These are phyloP conservation scores for Luperina testacea DNA, from an alignment of 2,888 invertebrate species.

Conservation along the genomic window DNA sequence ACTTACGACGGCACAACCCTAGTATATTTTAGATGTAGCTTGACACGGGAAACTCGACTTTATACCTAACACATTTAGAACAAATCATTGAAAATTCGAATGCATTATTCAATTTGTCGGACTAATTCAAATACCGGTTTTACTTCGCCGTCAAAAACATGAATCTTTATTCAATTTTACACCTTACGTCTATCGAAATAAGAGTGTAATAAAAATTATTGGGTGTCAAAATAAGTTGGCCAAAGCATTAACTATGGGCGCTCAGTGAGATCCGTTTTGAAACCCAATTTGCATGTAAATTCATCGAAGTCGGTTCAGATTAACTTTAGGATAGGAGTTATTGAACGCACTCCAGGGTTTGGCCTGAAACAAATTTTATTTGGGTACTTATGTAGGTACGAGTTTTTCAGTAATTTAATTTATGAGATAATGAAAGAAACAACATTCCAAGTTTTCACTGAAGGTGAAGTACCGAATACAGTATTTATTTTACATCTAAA, in stretches of 20 bases:
- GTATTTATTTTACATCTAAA: not conserved
- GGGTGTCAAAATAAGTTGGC: constrained; percentile 57
- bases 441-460: not conserved
- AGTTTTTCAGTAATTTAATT: constrained; percentile 35
- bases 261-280: constrained; percentile 83
- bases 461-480: not conserved
- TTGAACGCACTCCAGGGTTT: constrained; percentile 70
- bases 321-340: constrained; percentile 80
- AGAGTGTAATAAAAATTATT: constrained; percentile 15
- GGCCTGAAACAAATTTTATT: constrained; percentile 46
- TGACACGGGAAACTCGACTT: constrained; percentile 60
- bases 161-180: constrained; percentile 42
- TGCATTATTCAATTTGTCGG: constrained; percentile 71
- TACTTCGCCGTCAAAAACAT: constrained; percentile 43
- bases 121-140: constrained; percentile 74
- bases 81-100: constrained; percentile 62
- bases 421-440: constrained; percentile 4
- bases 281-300: constrained; percentile 89
- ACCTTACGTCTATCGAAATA: constrained; percentile 25
- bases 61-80: constrained; percentile 51
- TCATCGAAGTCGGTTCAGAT: constrained; percentile 84
- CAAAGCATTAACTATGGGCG: constrained; percentile 81
- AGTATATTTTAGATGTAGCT: constrained; percentile 26
- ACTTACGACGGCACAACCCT: constrained; percentile 62
- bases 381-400: not conserved